Evolutionary conservation across 2,888 invertebrate genomes (phyloP), one percentile per base, ranked within the genome.

Genomic region (Halocaridina rubra): DNA sequence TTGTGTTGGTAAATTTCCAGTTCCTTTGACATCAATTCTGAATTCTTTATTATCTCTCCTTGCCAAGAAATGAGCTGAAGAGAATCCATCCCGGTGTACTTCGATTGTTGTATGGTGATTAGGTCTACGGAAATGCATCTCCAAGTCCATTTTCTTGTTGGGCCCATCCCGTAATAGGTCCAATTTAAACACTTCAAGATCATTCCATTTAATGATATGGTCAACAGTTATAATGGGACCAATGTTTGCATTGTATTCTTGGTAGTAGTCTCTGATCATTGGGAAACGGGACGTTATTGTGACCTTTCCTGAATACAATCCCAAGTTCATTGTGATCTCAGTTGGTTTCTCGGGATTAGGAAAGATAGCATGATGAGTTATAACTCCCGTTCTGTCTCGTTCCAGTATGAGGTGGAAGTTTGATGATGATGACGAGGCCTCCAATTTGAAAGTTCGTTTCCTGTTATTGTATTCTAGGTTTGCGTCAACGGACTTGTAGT

Each of bases 321-420:
- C 33, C 3, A 88, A 27, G 24, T 77, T 29, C 13, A 79, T 61
- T 24, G 64, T 74, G 3, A 86, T 32, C 3, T 82, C 75, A n/a
- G 87, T 88, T 30, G 79, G 57, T 32, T 88, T 57, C 24, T 59
- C 64, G 19, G 64, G 24, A 72, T 88, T 71, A 8, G 88, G 88
- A 5, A 88, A 80, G 30, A 75, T 46, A 2, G 86, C n/a, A 22
- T 81, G 76, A 22, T 74, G 22, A 19, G 19, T n/a, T 22, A 80
- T 4, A 10, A 53, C 80, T 24, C 19, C 10, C 22, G 33, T 78
- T 22, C 64, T 59, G 13, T 22, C 61, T 10, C 22, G 27, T 13
- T 81, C 71, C 19, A 88, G 13, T 0, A 81, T 57, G 24, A 78
- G 32, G 19, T 81, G 64, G 76, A 81, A 88, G 10, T 75, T 29